Conservation (phyloP, 2,888 invertebrate genomes). For the Cryptops parisi region DNA sequence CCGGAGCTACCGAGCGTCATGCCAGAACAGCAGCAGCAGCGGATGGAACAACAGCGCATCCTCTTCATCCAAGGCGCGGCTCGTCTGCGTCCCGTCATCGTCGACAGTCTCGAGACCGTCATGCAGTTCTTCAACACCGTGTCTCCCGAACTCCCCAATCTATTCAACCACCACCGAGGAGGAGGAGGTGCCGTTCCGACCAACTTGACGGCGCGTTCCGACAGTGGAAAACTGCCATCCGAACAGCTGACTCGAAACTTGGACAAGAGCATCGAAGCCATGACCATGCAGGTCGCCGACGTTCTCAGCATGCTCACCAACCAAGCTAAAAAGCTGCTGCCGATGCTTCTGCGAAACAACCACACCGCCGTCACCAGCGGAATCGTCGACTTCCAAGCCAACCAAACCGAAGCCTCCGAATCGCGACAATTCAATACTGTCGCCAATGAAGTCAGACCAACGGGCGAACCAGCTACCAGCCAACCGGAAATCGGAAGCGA, state of each 20-base stretch:
- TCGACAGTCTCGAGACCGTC: slow-evolving; percentile 11
- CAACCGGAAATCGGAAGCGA: background rate
- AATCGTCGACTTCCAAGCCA: background rate
- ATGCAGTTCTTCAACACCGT: slow-evolving; percentile 12
- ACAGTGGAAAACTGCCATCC: background rate
- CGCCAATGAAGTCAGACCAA: background rate
- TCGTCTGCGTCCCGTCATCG: slow-evolving; percentile 10
- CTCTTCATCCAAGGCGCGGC: slow-evolving; percentile 4
- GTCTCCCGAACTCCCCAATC: background rate
- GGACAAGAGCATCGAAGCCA: slow-evolving; percentile 6
- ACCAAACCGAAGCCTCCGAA: slow-evolving; percentile 1
- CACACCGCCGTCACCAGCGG: background rate
- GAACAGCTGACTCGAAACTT: slow-evolving; percentile 3
- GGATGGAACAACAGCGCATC: slow-evolving; percentile 6
- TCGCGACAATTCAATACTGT: background rate
- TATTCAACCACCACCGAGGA: too few species aligned
- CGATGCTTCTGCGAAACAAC: slow-evolving; percentile 1
- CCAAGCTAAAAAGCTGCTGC: slow-evolving; percentile 10
- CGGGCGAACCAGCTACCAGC: background rate
- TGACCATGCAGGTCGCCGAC: slow-evolving; percentile 10
- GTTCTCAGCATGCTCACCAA: slow-evolving; percentile 2
- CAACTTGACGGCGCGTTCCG: background rate
- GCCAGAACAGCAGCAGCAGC: background rate
- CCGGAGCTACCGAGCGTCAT: too few species aligned
- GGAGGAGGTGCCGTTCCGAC: too few species aligned